Evolutionary conservation across 53 echinoderm and acorn worm species (phyloP).

Genomic region (Stichopus horrens): DNA sequence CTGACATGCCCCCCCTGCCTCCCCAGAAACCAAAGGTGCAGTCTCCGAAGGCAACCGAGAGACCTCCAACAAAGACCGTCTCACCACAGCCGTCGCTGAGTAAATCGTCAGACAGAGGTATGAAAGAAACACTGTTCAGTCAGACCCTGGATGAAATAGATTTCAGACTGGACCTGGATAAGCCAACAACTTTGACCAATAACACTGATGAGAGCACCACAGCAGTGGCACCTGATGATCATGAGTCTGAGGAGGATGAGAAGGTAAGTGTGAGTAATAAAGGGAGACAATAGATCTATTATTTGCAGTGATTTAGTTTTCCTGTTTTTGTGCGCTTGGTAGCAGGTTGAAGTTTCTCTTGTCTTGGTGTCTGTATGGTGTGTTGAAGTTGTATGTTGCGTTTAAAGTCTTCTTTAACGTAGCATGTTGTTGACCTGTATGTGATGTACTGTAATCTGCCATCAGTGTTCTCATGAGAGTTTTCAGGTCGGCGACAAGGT

Average conservation of each 20-base stretch:
- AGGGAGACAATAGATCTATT: too few relatives aligned
- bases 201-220: background rate
- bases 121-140: background rate
- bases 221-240: background rate
- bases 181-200: background rate
- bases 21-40: background rate
- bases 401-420: too few relatives aligned
- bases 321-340: too few relatives aligned
- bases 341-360: too few relatives aligned
- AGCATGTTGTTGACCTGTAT: too few relatives aligned
- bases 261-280: background rate
- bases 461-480: too few relatives aligned
- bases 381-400: too few relatives aligned
- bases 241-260: background rate
- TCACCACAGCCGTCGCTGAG: slow-evolving; percentile 13
- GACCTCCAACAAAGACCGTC: background rate
- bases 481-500: too few relatives aligned
- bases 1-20: slow-evolving; percentile 22
- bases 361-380: too few relatives aligned
- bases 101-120: slow-evolving; percentile 8
- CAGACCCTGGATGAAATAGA: background rate
- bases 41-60: background rate
- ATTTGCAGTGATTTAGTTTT: too few relatives aligned
- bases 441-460: too few relatives aligned
- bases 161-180: background rate